phyloP scores from a whole-genome alignment of 1,140 invertebrate species.

The Pseudomyrmex flavicornis region DNA sequence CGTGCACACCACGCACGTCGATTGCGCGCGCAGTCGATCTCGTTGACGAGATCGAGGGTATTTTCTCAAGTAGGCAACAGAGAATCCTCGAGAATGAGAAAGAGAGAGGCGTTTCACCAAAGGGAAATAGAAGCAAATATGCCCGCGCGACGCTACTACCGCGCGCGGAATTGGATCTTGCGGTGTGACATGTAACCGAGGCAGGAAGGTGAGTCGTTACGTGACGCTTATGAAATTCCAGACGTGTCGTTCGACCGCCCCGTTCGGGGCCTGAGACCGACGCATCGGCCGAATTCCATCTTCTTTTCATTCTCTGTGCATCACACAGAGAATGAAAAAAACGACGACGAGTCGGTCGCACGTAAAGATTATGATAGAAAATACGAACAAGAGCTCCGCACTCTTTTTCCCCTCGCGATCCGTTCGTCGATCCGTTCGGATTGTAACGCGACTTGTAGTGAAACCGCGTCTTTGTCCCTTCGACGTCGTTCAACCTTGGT shows the following conservation, averaged over 20 bases:
- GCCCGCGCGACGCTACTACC: slow-evolving; percentile 6
- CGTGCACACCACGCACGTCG: background rate
- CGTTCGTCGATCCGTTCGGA: background rate
- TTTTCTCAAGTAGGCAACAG: background rate
- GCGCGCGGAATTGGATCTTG: slow-evolving; percentile 54
- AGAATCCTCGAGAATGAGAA: background rate
- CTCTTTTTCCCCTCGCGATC: slow-evolving; percentile 6
- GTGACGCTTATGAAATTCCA: slow-evolving; percentile 43
- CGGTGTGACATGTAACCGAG: slow-evolving; percentile 2
- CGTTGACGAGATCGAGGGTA: slow-evolving; percentile 17
- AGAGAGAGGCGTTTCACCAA: background rate
- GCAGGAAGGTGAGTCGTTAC: background rate
- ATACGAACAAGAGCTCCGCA: background rate
- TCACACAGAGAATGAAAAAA: background rate
- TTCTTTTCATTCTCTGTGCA: background rate
- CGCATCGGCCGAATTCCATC: background rate
- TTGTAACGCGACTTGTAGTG: slow-evolving; percentile 30
- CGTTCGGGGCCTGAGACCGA: background rate
- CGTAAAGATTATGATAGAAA: too few relatives aligned
- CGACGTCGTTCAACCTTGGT: slow-evolving; percentile 68
- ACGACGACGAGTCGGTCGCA: too few relatives aligned
- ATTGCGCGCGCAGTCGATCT: slow-evolving; percentile 7
- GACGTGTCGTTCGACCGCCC: background rate
- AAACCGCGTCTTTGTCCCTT: slow-evolving; percentile 56
- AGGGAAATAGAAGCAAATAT: background rate